phyloP scores from a whole-genome alignment of 2,113 vertebrate species.

The Phylloscopus trochilus region DNA sequence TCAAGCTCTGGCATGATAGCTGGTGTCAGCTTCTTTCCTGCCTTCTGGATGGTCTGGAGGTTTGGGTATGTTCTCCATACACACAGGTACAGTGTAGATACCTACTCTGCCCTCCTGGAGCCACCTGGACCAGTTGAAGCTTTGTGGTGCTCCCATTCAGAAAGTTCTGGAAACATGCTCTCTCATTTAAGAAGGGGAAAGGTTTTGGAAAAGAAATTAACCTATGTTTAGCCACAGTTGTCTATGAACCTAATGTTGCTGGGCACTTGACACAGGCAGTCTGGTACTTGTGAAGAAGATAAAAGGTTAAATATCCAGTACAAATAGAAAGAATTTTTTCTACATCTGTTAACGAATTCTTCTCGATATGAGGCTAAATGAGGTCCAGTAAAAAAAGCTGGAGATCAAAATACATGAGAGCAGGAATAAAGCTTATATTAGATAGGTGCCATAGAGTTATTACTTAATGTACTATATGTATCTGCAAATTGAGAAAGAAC shows the following conservation, averaged over 20 bases:
- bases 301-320: neutral
- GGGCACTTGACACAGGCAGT: neutral
- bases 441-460: neutral
- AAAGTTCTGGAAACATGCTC: neutral
- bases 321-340: neutral
- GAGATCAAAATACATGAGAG: neutral
- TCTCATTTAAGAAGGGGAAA: neutral
- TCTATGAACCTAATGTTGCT: neutral
- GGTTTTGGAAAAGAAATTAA: neutral
- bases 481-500: neutral
- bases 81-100: neutral
- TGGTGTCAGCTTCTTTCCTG: neutral
- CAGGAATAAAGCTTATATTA: neutral
- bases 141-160: neutral
- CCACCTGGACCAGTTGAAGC: neutral
- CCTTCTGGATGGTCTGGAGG: neutral
- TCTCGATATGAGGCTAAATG: neutral
- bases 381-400: neutral
- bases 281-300: neutral
- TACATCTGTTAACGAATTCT: neutral
- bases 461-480: neutral
- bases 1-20: neutral
- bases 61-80: rapidly evolving
- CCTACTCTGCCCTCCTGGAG: neutral
- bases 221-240: neutral